Evolutionary conservation across 2,888 invertebrate genomes (phyloP), one percentile per base, ranked within the genome.

Genomic region (Dryomyza anilis): DNA sequence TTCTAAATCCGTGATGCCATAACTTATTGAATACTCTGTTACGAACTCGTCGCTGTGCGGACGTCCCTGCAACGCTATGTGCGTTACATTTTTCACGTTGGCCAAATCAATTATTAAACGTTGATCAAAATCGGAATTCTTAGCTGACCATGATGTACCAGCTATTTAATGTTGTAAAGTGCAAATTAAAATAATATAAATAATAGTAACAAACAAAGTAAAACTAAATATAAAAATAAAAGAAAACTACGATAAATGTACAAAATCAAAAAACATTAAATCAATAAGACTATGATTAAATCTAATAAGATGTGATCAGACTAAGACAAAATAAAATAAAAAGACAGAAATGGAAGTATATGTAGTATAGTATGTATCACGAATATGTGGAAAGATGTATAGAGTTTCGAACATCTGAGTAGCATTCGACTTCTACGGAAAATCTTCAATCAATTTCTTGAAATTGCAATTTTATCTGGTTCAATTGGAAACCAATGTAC

Each of bases 1-100:
- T 85, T 96, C 95, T 77, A 91, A 89, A 69, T 94, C 94, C 79
- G 94, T 95, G 74, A 92, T 91, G 71, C 95, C 94, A 85, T 95
- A 98, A 85, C 95, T 93, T 79, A 98, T 90, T 80, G 91, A 91
- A 84, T 93, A 98, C 84, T 98, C 96, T 83, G 92, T 92, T 65
- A 98, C 94, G 85, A 89, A 98, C 84, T 98, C 96, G 75, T 90
- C 89, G 69, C 94, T 92, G 79, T 93, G 93, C 2, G 93, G 91
- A 64, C 96, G 89, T 72, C 98, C 98, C 83, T 95, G 95, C 27
- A 95, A 93, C 71, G 92, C 91, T 66, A 97, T 91, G 70, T 91
- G 87, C 39, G 96, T 95, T 73, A 98, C 88, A 84, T 96, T 95
- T 88, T 90, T 93, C 72, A 93, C 89, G 76, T 88, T 86, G 67